Evolutionary conservation across 2,113 vertebrate species (phyloP).

Genomic region (Channa argus): DNA sequence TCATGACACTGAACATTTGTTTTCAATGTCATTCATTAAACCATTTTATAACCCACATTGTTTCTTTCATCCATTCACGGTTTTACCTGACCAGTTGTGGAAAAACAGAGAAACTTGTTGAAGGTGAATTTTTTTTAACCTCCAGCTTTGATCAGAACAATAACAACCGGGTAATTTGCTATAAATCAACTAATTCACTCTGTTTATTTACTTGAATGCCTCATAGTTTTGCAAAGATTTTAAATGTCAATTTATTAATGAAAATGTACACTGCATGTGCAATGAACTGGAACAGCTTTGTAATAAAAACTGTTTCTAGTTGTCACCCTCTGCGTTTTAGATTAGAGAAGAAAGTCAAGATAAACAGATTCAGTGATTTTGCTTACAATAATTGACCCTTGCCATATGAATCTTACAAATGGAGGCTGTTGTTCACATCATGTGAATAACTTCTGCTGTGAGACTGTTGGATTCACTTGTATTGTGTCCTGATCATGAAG

Average conservation of each 20-base stretch:
- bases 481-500: constrained; percentile 73
- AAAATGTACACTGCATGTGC: constrained; percentile 17
- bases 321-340: neutral
- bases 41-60: constrained; percentile 11
- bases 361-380: neutral
- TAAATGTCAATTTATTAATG: neutral
- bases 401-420: constrained; percentile 1
- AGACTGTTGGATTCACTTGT: constrained; percentile 17
- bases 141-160: neutral
- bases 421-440: too few relatives aligned
- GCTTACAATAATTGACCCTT: neutral
- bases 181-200: constrained; percentile 32
- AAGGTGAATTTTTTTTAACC: constrained; percentile 40
- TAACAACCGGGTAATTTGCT: constrained; percentile 32
- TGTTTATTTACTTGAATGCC: constrained; percentile 5
- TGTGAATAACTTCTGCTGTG: neutral
- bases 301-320: constrained; percentile 2
- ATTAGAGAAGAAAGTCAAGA: neutral
- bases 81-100: constrained; percentile 41
- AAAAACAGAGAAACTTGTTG: constrained; percentile 52
- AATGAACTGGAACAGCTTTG: neutral
- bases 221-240: neutral
- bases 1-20: neutral
- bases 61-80: constrained; percentile 36
- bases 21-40: neutral